Percentiles rank a stretch among this genome's conserved stretches.
Evolutionary conservation across 2,888 invertebrate genomes (phyloP).

Genomic region (Leptinotarsa haldemani): DNA sequence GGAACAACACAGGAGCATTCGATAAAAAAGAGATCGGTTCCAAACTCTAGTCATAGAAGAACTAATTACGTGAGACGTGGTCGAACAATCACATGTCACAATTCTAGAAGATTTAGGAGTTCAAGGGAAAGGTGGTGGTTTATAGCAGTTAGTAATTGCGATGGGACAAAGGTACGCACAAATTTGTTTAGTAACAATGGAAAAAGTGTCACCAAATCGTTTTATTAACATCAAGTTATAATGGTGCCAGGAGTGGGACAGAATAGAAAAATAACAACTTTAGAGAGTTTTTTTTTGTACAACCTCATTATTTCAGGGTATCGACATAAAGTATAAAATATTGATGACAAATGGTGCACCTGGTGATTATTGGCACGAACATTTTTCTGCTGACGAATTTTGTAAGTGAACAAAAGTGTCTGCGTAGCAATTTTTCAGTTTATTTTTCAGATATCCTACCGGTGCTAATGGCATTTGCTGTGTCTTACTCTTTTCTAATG

Average conservation of each 20-base stretch:
- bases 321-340: slow-evolving; percentile 83
- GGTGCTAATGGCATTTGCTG: slow-evolving; percentile 79
- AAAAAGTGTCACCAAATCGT: no score
- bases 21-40: slow-evolving; percentile 59
- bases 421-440: not conserved
- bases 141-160: slow-evolving; percentile 86
- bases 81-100: slow-evolving; percentile 71
- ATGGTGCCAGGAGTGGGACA: no score
- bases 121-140: slow-evolving; percentile 95
- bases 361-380: slow-evolving; percentile 86
- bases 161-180: slow-evolving; percentile 71
- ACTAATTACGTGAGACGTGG: slow-evolving; percentile 45
- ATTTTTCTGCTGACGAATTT: slow-evolving; percentile 95
- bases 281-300: no score
- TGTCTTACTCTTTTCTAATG: slow-evolving; percentile 79
- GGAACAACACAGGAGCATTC: slow-evolving; percentile 29
- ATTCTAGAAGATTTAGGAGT: slow-evolving; percentile 80
- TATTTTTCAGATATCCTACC: slow-evolving; percentile 83
- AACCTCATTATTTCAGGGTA: slow-evolving; percentile 70
- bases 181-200: not conserved
- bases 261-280: no score
- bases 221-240: no score
- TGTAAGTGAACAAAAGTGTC: slow-evolving; percentile 72
- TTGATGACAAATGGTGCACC: slow-evolving; percentile 88
- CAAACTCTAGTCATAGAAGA: slow-evolving; percentile 63